phyloP scores from a whole-genome alignment of 2,113 vertebrate genomes.

The Campylorhamphus procurvoides region DNA sequence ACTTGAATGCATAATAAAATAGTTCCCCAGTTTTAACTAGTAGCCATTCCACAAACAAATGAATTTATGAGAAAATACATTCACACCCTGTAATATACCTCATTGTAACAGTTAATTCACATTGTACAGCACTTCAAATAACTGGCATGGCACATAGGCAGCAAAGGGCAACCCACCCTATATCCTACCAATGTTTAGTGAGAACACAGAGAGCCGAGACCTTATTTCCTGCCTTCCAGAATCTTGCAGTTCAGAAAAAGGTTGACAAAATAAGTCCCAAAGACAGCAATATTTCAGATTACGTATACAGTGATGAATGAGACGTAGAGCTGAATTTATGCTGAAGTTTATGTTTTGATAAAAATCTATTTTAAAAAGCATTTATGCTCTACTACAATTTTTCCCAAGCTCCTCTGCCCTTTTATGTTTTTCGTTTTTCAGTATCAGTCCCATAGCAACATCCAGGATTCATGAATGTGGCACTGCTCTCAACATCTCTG shows the following conservation, averaged over 20 bases:
- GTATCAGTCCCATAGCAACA: constrained; percentile 54
- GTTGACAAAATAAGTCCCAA: constrained; percentile 15
- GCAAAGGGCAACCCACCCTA: background rate
- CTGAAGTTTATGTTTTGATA: constrained; percentile 52
- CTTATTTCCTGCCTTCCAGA: background rate
- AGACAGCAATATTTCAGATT: constrained; percentile 23
- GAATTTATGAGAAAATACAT: background rate
- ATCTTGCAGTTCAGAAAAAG: constrained; percentile 10
- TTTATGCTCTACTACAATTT: constrained; percentile 17
- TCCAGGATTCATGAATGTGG: constrained; percentile 25
- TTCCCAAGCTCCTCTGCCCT: constrained; percentile 66
- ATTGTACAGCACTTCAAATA: background rate
- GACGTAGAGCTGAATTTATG: constrained; percentile 20
- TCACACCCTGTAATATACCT: background rate
- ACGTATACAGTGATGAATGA: constrained; percentile 20
- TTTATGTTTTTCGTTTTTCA: constrained; percentile 52
- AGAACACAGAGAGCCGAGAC: background rate
- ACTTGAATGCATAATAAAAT: background rate
- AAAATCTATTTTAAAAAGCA: constrained; percentile 54
- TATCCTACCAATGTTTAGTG: background rate
- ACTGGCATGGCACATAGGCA: background rate
- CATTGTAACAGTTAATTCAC: background rate
- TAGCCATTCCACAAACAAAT: background rate
- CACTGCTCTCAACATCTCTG: background rate
- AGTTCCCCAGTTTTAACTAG: background rate